These are phyloP conservation scores for Acrocephalus scirpaceus DNA, from an alignment of 2,797 vertebrate genomes.

Conservation along the genomic window DNA sequence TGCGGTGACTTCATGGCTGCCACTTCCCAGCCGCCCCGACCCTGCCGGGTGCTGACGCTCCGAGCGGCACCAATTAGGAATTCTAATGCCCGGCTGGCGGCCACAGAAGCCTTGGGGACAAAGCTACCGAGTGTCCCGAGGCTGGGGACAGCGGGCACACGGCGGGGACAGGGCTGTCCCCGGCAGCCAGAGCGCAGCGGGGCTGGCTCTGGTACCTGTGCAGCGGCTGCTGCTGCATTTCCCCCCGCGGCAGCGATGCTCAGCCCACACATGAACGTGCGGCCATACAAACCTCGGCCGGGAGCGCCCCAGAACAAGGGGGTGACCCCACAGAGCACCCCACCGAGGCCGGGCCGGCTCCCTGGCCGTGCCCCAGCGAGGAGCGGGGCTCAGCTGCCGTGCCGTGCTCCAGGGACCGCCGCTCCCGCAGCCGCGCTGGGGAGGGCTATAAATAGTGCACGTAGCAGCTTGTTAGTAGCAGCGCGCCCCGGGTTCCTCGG, in stretches of 20 bases:
- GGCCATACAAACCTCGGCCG: background rate
- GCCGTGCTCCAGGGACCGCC: background rate
- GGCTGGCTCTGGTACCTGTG: background rate
- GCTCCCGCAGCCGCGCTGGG: background rate
- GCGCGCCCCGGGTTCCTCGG: background rate
- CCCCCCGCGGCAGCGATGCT: background rate
- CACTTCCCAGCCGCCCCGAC: background rate
- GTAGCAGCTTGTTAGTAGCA: background rate
- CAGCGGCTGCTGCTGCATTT: background rate
- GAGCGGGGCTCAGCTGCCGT: background rate
- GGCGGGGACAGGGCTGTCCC: background rate
- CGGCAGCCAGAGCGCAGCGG: background rate
- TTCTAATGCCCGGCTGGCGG: rapidly evolving
- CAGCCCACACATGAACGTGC: background rate
- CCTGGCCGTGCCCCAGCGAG: background rate
- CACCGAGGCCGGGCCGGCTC: background rate
- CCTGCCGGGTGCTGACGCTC: rapidly evolving
- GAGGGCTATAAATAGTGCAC: background rate
- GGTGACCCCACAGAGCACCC: background rate
- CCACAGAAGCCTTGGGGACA: background rate
- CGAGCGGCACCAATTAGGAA: rapidly evolving
- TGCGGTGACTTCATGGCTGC: background rate
- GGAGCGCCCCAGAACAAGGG: background rate
- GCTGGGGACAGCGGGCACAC: background rate
- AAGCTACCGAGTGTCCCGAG: rapidly evolving